Evolutionary conservation across 2,888 invertebrate species (phyloP).

Genomic region (Anagyrus pseudococci): DNA sequence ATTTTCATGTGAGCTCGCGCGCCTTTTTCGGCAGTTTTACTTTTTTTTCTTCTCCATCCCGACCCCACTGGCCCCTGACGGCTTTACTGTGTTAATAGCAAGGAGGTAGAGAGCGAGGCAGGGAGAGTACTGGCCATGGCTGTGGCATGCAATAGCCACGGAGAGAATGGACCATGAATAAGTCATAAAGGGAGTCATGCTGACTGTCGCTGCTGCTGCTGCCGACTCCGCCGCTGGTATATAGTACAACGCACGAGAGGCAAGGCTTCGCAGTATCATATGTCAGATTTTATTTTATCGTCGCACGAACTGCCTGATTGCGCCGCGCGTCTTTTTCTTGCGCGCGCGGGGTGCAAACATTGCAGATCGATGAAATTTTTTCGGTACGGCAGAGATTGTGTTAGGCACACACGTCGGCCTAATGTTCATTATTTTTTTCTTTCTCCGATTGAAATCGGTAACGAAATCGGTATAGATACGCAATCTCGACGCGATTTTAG

Average conservation of each 20-base stretch:
- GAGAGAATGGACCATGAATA: neutral
- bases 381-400: too few species aligned
- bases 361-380: too few species aligned
- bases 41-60: neutral
- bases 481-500: too few species aligned
- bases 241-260: too few species aligned
- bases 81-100: neutral
- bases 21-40: neutral
- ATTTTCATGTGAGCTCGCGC: neutral
- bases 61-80: too few species aligned
- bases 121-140: neutral
- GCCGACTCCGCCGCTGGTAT: too few species aligned
- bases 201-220: neutral
- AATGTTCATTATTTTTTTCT: too few species aligned
- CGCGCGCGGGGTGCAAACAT: too few species aligned
- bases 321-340: neutral
- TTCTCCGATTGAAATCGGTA: too few species aligned
- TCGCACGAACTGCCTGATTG: neutral
- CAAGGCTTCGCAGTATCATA: too few species aligned
- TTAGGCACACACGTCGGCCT: too few species aligned
- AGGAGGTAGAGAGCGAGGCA: neutral
- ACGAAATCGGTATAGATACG: too few species aligned
- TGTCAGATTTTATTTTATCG: neutral
- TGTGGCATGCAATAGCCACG: neutral
- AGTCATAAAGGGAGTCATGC: slow-evolving; percentile 5